Conservation (phyloP, 2,888 invertebrate genomes). For the Drosophila mimetica region DNA sequence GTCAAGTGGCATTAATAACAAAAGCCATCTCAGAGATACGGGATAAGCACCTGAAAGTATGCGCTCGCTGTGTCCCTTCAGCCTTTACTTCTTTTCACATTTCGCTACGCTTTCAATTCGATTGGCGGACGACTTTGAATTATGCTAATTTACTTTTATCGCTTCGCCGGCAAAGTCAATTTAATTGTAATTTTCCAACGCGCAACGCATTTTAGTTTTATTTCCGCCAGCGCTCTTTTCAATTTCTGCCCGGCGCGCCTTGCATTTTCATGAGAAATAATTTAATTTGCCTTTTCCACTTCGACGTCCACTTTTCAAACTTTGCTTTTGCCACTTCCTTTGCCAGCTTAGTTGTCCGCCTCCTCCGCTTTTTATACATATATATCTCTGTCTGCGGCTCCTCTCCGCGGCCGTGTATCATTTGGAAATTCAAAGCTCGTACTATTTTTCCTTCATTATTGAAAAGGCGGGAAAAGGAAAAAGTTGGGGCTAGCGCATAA, state of each 20-base stretch:
- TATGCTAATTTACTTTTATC: conserved; percentile 83
- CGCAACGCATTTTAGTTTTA: conserved; percentile 67
- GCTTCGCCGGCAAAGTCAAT: conserved; percentile 74
- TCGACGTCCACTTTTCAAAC: conserved; percentile 75
- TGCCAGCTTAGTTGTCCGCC: conserved; percentile 55
- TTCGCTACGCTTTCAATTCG: conserved; percentile 47
- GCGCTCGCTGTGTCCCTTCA: conserved; percentile 11
- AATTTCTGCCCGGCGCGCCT: conserved; percentile 44
- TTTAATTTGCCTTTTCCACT: conserved; percentile 78
- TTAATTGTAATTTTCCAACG: conserved; percentile 79
- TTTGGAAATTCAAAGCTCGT: conserved; percentile 75
- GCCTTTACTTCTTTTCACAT: conserved; percentile 3
- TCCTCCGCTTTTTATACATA: conserved; percentile 6
- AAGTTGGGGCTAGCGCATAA: conserved; percentile 56
- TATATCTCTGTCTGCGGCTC: conserved; percentile 20
- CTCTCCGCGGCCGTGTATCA: conserved; percentile 50
- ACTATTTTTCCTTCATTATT: conserved; percentile 65
- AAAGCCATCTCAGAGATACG: conserved; percentile 49
- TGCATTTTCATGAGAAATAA: conserved; percentile 74
- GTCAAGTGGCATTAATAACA: conserved; percentile 73
- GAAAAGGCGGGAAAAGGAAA: conserved; percentile 51
- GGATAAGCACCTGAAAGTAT: conserved; percentile 40
- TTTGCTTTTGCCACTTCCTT: conserved; percentile 65
- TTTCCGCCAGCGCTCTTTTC: conserved; percentile 65
- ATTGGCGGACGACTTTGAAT: conserved; percentile 65